Base-by-base conservation (phyloP, 1,140 invertebrate genomes). In the Ladona fulva region DNA sequence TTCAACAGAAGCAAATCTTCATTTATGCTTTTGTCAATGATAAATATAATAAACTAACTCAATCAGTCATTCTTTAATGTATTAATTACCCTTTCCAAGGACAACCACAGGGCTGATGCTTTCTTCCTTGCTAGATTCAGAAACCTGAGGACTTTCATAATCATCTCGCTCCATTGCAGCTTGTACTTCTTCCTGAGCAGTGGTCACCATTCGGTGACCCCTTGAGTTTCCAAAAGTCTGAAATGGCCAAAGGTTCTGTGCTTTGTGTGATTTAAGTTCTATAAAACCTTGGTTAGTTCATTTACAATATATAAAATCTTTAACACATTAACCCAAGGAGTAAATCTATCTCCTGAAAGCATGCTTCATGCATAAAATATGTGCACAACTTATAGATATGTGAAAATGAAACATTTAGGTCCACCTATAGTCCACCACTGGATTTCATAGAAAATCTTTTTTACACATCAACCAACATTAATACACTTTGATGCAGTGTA, bases 211-310 rank as follows among this genome's bases (percentile, higher is more conserved):
- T 25, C 87, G 86, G 80, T 88, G 87, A 24, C 87, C 90, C 83
- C 83, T 86, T 0, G 90, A 91, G 81, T 89, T 91, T 78, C 87
- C 87, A 79, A 90, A 88, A 75, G 87, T 88, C 89, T 92, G 91
- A 83, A 91, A 91, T 83, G 90, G 90, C 91, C 90, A 91, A 81
- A 92, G 87, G 83, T 89, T 87, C 91, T 92, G 86, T 83, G 83
- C 83, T 81, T 80, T 81, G 82, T 80, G 83, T 84, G 83, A 84
- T 81, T 81, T 76, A 66, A 66, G 52, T 66, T 66, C 52, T 66
- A 75, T 74, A 66, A 66, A 75, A 75, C 19, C 74, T 29, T 25
- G 74, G 24, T 29, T 19, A 25, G 19, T 19, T 42, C 19, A 25
- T 19, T 75, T 25, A 75, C 74, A 24, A 24, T 75, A 75, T 37